A percentile compares a stretch with the other conserved stretches of the same genome.
These are phyloP conservation scores for Paratrypauchen microcephalus DNA, from an alignment of 2,797 vertebrate species.

Conservation along the genomic window DNA sequence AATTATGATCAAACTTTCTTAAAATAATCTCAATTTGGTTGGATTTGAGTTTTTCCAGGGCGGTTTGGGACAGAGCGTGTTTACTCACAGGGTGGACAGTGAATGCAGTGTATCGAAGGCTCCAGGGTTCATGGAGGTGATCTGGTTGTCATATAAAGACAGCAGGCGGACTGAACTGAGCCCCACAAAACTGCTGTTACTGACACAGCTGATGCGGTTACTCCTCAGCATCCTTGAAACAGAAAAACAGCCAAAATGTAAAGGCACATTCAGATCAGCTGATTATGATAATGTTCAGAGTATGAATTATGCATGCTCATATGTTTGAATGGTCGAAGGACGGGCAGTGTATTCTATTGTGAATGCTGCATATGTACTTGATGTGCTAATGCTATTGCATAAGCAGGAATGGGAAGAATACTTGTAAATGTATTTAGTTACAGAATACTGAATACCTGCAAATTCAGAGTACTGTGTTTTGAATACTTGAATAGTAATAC, in stretches of 20 bases:
- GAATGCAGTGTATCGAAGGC: slow-evolving; percentile 96
- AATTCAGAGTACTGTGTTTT: too few relatives aligned
- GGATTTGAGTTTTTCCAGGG: too few relatives aligned
- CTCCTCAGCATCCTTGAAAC: slow-evolving; percentile 91
- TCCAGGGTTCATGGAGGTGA: slow-evolving; percentile 91
- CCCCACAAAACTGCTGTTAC: slow-evolving; percentile 93
- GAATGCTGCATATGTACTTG: slow-evolving; percentile 20
- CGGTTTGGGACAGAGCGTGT: not conserved
- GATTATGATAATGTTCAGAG: slow-evolving; percentile 10
- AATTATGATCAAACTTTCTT: too few relatives aligned
- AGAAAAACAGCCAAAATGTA: slow-evolving; percentile 14
- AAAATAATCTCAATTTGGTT: too few relatives aligned
- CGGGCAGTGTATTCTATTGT: slow-evolving; percentile 18
- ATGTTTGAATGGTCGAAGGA: slow-evolving; percentile 13
- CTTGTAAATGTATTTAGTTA: too few relatives aligned
- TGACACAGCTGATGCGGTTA: slow-evolving; percentile 95
- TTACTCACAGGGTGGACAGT: slow-evolving; percentile 92
- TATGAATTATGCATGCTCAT: slow-evolving; percentile 21
- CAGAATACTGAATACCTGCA: too few relatives aligned
- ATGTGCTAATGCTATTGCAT: slow-evolving; percentile 12
- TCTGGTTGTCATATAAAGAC: slow-evolving; percentile 96
- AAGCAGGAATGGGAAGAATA: too few relatives aligned
- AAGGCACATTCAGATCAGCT: not conserved
- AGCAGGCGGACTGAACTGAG: slow-evolving; percentile 94
- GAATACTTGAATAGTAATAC: too few relatives aligned